phyloP scores from a whole-genome alignment of 2,888 invertebrate genomes.

The Idaea straminata region DNA sequence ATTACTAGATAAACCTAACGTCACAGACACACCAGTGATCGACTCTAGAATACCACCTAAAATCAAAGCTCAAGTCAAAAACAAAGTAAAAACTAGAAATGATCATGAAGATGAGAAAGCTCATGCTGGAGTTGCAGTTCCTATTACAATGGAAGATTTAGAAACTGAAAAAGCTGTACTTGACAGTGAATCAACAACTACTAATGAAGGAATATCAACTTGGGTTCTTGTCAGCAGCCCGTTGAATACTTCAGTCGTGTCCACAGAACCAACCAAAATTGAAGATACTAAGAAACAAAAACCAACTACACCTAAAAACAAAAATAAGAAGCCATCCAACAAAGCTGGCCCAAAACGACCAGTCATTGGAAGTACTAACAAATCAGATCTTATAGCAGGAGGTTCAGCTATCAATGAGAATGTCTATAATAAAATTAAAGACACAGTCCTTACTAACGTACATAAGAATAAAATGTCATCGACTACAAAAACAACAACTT shows the following conservation, averaged over 20 bases:
- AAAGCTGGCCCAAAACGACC: slow-evolving; percentile 59
- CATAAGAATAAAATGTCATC: slow-evolving; percentile 71
- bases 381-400: slow-evolving; percentile 69
- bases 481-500: slow-evolving; percentile 42
- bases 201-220: slow-evolving; percentile 85
- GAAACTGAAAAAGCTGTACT: slow-evolving; percentile 76
- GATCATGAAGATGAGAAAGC: slow-evolving; percentile 70
- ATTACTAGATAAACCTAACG: slow-evolving; percentile 71
- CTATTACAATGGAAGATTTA: slow-evolving; percentile 82
- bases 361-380: slow-evolving; percentile 68
- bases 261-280: slow-evolving; percentile 65
- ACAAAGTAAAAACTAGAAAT: slow-evolving; percentile 64
- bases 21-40: slow-evolving; percentile 60
- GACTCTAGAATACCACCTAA: slow-evolving; percentile 84
- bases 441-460: slow-evolving; percentile 78
- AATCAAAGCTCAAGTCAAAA: slow-evolving; percentile 77
- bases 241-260: slow-evolving; percentile 45
- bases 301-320: slow-evolving; percentile 51
- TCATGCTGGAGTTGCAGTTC: slow-evolving; percentile 84
- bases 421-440: slow-evolving; percentile 81
- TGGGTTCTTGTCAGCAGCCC: slow-evolving; percentile 86
- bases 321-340: slow-evolving; percentile 60
- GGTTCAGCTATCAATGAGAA: slow-evolving; percentile 75
- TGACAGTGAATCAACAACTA: slow-evolving; percentile 71
- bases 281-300: slow-evolving; percentile 63